Evolutionary conservation across 2,797 vertebrate genomes (phyloP), one percentile per base, ranked within the genome.

Genomic region (Eptatretus atami): DNA sequence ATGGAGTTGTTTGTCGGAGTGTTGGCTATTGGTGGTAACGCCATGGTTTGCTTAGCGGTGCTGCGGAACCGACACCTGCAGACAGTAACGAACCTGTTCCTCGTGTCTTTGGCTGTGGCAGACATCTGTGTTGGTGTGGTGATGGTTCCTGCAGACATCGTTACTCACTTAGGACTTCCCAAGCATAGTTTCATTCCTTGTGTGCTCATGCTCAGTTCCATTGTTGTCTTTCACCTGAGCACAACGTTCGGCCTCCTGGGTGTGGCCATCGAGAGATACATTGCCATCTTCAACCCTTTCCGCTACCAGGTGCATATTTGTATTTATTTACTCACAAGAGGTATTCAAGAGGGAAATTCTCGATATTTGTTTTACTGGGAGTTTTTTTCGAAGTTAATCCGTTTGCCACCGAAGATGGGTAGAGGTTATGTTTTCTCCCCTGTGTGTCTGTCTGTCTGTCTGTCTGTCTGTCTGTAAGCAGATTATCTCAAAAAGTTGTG

Each of bases 231-330:
- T 65, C 79, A 78, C 1, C 76, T 79, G 70, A 77, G 77, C 70
- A 80, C 80, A 68, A 80, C 80, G 69, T 79, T 82, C 67, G 79
- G 79, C 69, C 69, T 80, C 67, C 67, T 81, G 66, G 78, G 78
- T 0, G 73, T 81, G 52, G 78, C 80, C 0, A 71, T 77, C 53
- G 80, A 81, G 68, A 77, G 79, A 19, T 81, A 80, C 15, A 65
- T 80, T 25, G 79, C 80, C 67, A 80, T 81, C 66, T 78, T 81
- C 68, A 72, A 76, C 75, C 79, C 79, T 3, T 76, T 80, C 66
- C 76, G 71, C 14, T 80, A 81, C 72, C 72, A 70, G 55, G 55
- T 60, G 55, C 19, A 19, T 19, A 19, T 19, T 19, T 19, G 19
- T 19, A 19, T 19, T 19, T 19, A 19, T 19, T 19, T 19, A 19